These are phyloP conservation scores for Styela plicata DNA, from an alignment of 23 tunicate genomes.

Conservation along the genomic window DNA sequence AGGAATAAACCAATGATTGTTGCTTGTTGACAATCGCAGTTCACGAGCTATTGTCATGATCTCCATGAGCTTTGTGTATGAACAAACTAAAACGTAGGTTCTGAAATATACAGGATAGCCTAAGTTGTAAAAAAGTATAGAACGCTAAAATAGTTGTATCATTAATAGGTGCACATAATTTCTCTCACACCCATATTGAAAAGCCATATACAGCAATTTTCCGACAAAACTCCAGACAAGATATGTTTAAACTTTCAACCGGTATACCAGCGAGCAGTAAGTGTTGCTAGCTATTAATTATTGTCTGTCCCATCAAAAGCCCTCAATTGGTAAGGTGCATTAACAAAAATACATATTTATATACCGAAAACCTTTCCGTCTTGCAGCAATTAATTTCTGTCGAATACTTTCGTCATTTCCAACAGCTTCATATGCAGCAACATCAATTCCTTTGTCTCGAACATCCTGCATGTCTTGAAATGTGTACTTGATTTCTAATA, in stretches of 20 bases:
- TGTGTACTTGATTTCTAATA: constrained; percentile 43
- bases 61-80: constrained; percentile 39
- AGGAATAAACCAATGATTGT: constrained; percentile 65
- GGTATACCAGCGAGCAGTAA: too few species aligned
- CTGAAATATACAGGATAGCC: too few species aligned
- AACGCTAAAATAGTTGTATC: too few species aligned
- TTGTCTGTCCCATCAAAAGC: too few species aligned
- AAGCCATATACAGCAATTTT: too few species aligned
- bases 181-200: too few species aligned
- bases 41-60: constrained; percentile 49
- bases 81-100: constrained; percentile 47
- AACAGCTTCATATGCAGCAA: constrained; percentile 44
- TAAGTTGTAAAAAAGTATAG: too few species aligned
- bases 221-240: too few species aligned
- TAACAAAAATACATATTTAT: not conserved
- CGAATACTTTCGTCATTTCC: constrained; percentile 37
- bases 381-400: constrained; percentile 40
- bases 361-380: constrained; percentile 50
- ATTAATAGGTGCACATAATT: too few species aligned
- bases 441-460: constrained; percentile 41
- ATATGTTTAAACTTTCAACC: too few species aligned
- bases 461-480: constrained; percentile 61
- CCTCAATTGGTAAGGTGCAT: constrained; percentile 10
- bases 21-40: constrained; percentile 40
- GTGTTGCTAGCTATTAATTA: too few species aligned